Evolutionary conservation across 2,113 vertebrate genomes (phyloP).

Genomic region (Stomatorhinus ivindoensis): DNA sequence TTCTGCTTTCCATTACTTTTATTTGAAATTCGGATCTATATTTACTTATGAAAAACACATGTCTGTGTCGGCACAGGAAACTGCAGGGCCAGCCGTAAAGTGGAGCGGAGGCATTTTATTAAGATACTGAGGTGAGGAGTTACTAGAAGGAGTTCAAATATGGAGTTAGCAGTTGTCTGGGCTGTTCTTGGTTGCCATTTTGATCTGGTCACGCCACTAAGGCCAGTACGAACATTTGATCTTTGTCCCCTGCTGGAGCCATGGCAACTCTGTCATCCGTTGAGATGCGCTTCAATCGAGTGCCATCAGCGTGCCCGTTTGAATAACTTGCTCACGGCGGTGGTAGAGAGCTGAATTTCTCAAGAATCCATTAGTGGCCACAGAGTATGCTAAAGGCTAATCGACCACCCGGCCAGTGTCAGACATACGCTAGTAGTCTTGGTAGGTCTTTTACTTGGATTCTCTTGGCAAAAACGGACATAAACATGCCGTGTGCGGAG

Average conservation of each 20-base stretch:
- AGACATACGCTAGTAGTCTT: neutral
- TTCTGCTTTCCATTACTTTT: slow-evolving; percentile 75
- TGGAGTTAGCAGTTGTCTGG: slow-evolving; percentile 10
- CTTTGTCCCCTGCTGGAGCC: neutral
- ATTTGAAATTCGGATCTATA: slow-evolving; percentile 75
- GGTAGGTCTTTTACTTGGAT: neutral
- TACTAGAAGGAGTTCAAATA: neutral
- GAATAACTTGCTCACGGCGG: neutral
- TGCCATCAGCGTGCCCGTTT: neutral
- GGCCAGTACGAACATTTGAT: neutral
- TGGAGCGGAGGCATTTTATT: slow-evolving; percentile 17
- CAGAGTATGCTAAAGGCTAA: neutral
- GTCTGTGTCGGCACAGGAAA: slow-evolving; percentile 55
- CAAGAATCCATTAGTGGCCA: neutral
- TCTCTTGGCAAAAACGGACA: neutral
- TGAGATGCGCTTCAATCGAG: neutral
- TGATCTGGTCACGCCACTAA: neutral
- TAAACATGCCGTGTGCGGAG: neutral
- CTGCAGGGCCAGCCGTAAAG: slow-evolving; percentile 40
- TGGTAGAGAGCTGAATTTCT: neutral
- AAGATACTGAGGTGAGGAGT: neutral
- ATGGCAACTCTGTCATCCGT: neutral
- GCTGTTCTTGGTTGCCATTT: neutral
- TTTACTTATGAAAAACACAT: slow-evolving; percentile 75
- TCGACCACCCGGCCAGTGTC: neutral